Evolutionary conservation across 2,888 invertebrate species (phyloP), one percentile per base, ranked within the genome.

Genomic region (Pyrochroa serraticornis): DNA sequence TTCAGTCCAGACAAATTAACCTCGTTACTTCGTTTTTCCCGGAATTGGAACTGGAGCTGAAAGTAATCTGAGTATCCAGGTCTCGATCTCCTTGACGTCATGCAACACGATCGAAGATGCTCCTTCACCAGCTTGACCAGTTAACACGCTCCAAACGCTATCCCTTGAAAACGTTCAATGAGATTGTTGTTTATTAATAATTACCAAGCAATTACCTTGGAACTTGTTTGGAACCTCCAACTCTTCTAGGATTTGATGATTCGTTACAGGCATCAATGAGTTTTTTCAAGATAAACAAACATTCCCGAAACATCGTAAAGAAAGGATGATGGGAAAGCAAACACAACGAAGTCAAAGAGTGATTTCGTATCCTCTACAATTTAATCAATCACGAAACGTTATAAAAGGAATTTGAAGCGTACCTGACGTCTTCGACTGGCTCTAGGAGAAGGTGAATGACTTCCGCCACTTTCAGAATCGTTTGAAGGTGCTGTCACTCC

Each of bases 291-390:
- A 97, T 91, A 82, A 93, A 93, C 70, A 99, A 87, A 83, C 97
- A 96, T 84, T 98, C 96, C 66, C 99, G 92, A 83, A 99, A 99
- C 74, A 93, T 95, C 62, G 97, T 92, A 82, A 99, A 97, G 82
- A 99, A 99, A 34, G 98, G 97, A 84, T 99, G 98, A 84, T 99
- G 99, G 62, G 97, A 97, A 54, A 99, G 86, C 68, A 99, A 87
- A 82, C 99, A 99, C 54, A 99, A 83, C 44, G 98, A 97, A 35
- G 99, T 99, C 67, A 99, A 82, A 8, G 97, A 96, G 79, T 96
- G 94, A 80, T 93, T 96, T 70, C 94, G 85, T 67, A 92, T 83
- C 71, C 91, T 87, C 87, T 91, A 85, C 37, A 84, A 84, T 39
- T 22, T 9, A 41, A 47, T 54, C 39, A 10, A 14, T 22, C 13